Conservation (phyloP, 2,113 vertebrate species). For the Pterophyllum scalare region DNA sequence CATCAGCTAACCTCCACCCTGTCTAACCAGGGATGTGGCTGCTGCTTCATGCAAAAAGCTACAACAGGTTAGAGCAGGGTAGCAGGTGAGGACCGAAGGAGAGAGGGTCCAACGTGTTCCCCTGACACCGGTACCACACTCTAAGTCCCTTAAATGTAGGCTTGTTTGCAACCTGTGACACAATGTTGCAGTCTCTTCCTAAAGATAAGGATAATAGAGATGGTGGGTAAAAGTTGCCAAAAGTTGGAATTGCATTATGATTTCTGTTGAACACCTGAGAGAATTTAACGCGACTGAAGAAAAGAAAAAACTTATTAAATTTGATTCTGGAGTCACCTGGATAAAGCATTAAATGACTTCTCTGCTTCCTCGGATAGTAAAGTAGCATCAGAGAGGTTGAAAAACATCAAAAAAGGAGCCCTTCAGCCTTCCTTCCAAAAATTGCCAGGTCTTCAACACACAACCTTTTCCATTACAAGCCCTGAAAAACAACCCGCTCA, state of each 20-base stretch:
- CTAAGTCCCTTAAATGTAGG: background rate
- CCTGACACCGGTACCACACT: too few relatives aligned
- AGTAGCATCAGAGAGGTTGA: conserved; percentile 26
- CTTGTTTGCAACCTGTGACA: background rate
- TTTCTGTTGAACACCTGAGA: conserved; percentile 45
- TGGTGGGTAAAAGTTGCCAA: background rate
- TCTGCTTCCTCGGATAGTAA: background rate
- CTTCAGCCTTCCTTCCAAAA: background rate
- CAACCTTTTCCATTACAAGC: conserved; percentile 4
- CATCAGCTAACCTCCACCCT: background rate
- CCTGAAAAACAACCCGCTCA: background rate
- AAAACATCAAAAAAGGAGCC: conserved; percentile 28
- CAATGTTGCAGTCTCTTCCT: background rate
- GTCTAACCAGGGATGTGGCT: background rate
- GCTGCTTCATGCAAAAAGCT: background rate
- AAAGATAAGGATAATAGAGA: background rate
- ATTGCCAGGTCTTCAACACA: background rate
- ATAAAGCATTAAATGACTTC: conserved; percentile 11
- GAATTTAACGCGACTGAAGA: conserved; percentile 10
- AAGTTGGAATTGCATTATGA: conserved; percentile 2
- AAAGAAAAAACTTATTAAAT: conserved; percentile 35
- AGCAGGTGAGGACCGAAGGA: background rate
- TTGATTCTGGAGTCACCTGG: conserved; percentile 30
- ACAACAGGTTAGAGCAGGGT: background rate
- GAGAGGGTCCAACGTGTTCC: background rate